These are phyloP conservation scores for Cisticola juncidis DNA, from an alignment of 2,113 vertebrate species.

Conservation along the genomic window DNA sequence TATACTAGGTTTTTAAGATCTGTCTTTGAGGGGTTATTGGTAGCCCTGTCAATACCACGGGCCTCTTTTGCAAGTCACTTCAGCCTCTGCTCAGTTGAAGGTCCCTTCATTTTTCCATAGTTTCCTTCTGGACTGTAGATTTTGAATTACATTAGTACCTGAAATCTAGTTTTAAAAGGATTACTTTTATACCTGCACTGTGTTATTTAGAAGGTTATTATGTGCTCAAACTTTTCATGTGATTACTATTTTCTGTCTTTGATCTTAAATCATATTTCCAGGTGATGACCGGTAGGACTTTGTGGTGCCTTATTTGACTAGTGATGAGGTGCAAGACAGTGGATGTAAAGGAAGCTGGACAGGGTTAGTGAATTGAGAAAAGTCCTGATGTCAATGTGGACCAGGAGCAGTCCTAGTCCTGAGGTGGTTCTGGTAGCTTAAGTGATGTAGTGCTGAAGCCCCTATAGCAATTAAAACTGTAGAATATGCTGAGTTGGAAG, in stretches of 20 bases:
- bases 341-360: background rate
- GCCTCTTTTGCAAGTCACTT: background rate
- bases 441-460: background rate
- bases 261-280: background rate
- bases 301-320: background rate
- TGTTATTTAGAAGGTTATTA: background rate
- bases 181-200: background rate
- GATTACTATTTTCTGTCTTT: background rate
- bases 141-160: background rate
- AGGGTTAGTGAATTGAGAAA: background rate
- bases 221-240: background rate
- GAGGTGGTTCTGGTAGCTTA: background rate
- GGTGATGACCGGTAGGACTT: background rate
- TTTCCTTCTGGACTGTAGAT: background rate
- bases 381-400: background rate
- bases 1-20: background rate
- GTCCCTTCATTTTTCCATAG: background rate
- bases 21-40: background rate
- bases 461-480: background rate
- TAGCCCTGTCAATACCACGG: background rate
- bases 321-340: background rate
- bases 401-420: background rate
- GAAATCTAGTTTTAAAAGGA: background rate
- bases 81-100: background rate
- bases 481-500: background rate